Conservation (phyloP, 2,888 invertebrate species). For the Pegoplata infirma region DNA sequence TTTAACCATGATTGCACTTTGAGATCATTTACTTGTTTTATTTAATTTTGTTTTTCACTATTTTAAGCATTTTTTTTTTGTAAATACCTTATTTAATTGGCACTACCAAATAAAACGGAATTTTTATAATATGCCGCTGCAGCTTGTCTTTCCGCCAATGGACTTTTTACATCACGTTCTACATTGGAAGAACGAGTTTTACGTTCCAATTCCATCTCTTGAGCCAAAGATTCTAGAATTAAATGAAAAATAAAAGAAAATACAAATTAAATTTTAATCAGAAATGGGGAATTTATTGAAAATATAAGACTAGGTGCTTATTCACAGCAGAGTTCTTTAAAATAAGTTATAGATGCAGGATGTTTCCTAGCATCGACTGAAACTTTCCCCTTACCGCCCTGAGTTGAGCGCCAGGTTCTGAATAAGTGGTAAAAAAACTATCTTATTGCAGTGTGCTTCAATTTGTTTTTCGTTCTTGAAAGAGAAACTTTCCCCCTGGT, state of each 20-base stretch:
- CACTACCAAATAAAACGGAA: conserved; percentile 92
- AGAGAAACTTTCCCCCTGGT: too few species aligned
- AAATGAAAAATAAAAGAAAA: conserved; percentile 4
- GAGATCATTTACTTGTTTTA: conserved; percentile 69
- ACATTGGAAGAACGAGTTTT: conserved; percentile 88
- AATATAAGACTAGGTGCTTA: too few species aligned
- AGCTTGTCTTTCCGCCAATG: conserved; percentile 87
- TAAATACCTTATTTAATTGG: conserved; percentile 81
- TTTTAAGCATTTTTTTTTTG: background rate
- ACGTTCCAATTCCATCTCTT: conserved; percentile 92
- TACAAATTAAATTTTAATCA: background rate
- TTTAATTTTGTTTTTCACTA: background rate
- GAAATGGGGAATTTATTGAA: too few species aligned
- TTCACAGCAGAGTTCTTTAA: too few species aligned
- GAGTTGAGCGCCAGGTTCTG: too few species aligned
- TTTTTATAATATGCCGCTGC: conserved; percentile 90
- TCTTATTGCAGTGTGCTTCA: too few species aligned
- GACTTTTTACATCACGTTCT: conserved; percentile 91
- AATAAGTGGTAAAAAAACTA: too few species aligned
- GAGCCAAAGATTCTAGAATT: conserved; percentile 87
- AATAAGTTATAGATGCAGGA: too few species aligned
- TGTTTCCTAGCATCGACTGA: too few species aligned
- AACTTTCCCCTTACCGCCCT: too few species aligned
- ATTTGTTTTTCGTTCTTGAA: too few species aligned
- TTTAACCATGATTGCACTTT: conserved; percentile 73